These are phyloP conservation scores for Cryptomyrus ogoouensis DNA, from an alignment of 2,113 vertebrate genomes.

Conservation along the genomic window DNA sequence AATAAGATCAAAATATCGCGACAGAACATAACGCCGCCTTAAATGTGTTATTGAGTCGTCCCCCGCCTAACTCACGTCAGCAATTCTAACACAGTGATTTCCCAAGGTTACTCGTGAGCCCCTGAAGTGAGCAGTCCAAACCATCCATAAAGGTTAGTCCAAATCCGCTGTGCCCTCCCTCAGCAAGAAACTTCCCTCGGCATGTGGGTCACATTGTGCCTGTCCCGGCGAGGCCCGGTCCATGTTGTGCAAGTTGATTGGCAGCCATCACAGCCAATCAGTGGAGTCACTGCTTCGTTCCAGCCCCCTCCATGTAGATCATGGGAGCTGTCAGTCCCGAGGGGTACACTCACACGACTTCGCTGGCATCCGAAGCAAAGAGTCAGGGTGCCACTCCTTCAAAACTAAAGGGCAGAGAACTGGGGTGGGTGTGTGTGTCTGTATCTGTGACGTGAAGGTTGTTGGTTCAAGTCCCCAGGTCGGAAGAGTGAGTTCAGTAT, in stretches of 20 bases:
- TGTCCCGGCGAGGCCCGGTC: slow-evolving; percentile 13
- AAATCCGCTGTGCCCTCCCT: neutral
- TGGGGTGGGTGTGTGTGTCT: neutral
- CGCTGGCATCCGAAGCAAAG: slow-evolving; percentile 27
- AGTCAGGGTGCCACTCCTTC: neutral
- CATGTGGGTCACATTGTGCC: slow-evolving; percentile 5
- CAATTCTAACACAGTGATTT: slow-evolving; percentile 16
- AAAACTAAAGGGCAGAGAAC: slow-evolving; percentile 11
- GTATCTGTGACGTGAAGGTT: neutral
- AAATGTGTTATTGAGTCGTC: slow-evolving; percentile 15
- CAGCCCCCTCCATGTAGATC: slow-evolving; percentile 41
- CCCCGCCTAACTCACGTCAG: neutral
- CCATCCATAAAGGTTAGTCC: slow-evolving; percentile 14
- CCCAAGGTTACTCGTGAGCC: neutral
- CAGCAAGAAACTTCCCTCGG: neutral
- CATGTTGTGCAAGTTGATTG: slow-evolving; percentile 16
- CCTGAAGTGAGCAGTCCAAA: neutral
- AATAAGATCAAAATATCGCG: slow-evolving; percentile 5
- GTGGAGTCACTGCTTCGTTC: slow-evolving; percentile 21
- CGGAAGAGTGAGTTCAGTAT: neutral
- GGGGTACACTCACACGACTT: slow-evolving; percentile 35
- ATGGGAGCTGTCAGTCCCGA: slow-evolving; percentile 43
- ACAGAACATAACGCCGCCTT: neutral
- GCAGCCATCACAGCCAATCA: slow-evolving; percentile 17
- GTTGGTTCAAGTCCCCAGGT: neutral